Evolutionary conservation across 1,140 invertebrate species (phyloP).

Genomic region (Cephus cinctus): DNA sequence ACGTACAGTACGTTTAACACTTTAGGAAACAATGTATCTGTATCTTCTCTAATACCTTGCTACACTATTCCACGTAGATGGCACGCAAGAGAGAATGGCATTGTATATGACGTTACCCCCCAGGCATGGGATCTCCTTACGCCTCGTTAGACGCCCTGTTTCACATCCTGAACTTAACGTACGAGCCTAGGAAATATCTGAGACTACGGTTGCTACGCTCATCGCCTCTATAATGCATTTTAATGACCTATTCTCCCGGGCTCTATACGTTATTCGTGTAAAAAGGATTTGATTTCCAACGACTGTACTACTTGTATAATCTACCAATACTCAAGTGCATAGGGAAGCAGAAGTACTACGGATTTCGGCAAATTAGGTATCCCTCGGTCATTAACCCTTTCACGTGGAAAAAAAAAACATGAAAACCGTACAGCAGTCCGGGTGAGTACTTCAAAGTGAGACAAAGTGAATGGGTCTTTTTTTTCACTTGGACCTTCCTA

Average conservation of each 20-base stretch:
- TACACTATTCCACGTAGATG: background rate
- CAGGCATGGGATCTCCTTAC: constrained; percentile 32
- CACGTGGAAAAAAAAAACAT: too few species aligned
- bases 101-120: constrained; percentile 26
- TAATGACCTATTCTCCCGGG: constrained; percentile 30
- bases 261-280: constrained; percentile 8
- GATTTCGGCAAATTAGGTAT: too few species aligned
- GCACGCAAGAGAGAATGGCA: constrained; percentile 21
- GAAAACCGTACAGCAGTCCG: too few species aligned
- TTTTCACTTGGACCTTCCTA: too few species aligned
- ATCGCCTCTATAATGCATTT: constrained; percentile 27
- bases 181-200: constrained; percentile 19
- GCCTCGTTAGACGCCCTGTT: constrained; percentile 42
- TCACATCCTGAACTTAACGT: constrained; percentile 30
- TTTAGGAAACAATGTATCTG: too few species aligned
- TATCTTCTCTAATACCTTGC: too few species aligned
- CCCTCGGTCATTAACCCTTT: too few species aligned
- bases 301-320: too few species aligned
- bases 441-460: too few species aligned
- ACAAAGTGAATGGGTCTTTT: too few species aligned
- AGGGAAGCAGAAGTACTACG: too few species aligned
- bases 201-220: constrained; percentile 23
- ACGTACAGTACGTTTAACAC: too few species aligned
- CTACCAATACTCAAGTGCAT: constrained; percentile 6
- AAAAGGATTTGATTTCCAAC: constrained; percentile 27